Percentiles rank a stretch among this genome's conserved stretches.
These are phyloP conservation scores for Muscidifurax raptorellus DNA, from an alignment of 1,140 invertebrate species.

Conservation along the genomic window DNA sequence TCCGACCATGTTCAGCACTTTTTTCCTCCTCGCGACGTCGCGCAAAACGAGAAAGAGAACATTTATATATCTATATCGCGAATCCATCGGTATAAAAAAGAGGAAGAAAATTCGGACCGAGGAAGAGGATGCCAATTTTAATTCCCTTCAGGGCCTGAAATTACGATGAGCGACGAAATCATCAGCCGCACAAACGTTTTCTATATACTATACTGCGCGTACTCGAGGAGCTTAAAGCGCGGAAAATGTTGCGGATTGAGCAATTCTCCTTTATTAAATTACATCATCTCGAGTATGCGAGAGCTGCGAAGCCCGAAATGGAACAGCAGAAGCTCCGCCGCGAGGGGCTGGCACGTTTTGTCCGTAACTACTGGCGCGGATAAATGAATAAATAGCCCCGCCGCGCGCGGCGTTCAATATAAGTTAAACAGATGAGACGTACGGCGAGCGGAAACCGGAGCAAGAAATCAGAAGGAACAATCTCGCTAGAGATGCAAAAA, in stretches of 20 bases:
- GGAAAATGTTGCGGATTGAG: too few species aligned
- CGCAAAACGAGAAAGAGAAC: not conserved
- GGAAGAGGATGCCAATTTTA: too few species aligned
- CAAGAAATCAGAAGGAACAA: not conserved
- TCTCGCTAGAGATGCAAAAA: not conserved
- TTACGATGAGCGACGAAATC: too few species aligned
- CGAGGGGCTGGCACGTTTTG: not conserved
- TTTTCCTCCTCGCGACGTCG: not conserved
- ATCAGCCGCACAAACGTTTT: too few species aligned
- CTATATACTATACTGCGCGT: too few species aligned
- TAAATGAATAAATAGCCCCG: not conserved
- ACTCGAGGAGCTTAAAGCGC: too few species aligned
- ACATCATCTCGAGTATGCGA: too few species aligned
- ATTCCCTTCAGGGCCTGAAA: too few species aligned
- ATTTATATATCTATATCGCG: slow-evolving; percentile 10
- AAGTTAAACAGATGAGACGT: slow-evolving; percentile 2
- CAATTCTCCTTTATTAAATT: too few species aligned
- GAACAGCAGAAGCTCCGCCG: not conserved
- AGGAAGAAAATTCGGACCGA: not conserved
- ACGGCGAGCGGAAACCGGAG: not conserved
- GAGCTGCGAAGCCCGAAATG: not conserved
- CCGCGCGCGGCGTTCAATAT: too few species aligned
- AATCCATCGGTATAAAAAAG: not conserved
- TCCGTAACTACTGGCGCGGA: not conserved
- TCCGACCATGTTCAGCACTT: slow-evolving; percentile 9